Conservation (phyloP, 1,140 invertebrate species). For the Trypoxylus dichotomus region DNA sequence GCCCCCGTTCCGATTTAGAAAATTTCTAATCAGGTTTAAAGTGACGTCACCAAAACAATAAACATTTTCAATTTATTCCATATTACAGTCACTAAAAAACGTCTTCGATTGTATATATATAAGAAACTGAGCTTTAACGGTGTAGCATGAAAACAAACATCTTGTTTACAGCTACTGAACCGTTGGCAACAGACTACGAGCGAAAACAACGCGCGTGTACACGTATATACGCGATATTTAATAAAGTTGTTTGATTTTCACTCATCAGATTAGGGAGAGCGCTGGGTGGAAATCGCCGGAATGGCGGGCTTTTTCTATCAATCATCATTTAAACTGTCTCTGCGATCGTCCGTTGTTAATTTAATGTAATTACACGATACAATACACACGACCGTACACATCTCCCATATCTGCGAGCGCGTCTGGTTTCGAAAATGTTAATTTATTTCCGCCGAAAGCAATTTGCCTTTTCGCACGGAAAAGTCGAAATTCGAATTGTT, state of each 20-base stretch:
- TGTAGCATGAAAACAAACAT: too few species aligned
- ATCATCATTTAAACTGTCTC: conserved; percentile 40
- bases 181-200: too few species aligned
- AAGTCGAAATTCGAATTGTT: conserved; percentile 28
- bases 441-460: conserved; percentile 32
- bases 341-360: conserved; percentile 35
- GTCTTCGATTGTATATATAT: too few species aligned
- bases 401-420: conserved; percentile 34
- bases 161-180: too few species aligned
- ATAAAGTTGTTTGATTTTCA: conserved; percentile 31
- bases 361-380: conserved; percentile 36
- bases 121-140: too few species aligned
- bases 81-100: too few species aligned
- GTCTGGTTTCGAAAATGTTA: conserved; percentile 37
- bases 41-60: too few species aligned
- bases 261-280: conserved; percentile 11
- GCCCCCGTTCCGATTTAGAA: too few species aligned
- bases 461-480: conserved; percentile 25
- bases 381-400: conserved; percentile 17
- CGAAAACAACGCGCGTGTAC: background rate
- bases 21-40: too few species aligned
- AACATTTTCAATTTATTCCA: too few species aligned
- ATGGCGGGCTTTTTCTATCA: conserved; percentile 34
- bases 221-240: background rate
- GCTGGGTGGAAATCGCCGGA: background rate